A percentile compares a stretch with the other conserved stretches of the same genome.
Evolutionary conservation across 2,797 vertebrate genomes (phyloP).

Genomic region (Manis pentadactyla): DNA sequence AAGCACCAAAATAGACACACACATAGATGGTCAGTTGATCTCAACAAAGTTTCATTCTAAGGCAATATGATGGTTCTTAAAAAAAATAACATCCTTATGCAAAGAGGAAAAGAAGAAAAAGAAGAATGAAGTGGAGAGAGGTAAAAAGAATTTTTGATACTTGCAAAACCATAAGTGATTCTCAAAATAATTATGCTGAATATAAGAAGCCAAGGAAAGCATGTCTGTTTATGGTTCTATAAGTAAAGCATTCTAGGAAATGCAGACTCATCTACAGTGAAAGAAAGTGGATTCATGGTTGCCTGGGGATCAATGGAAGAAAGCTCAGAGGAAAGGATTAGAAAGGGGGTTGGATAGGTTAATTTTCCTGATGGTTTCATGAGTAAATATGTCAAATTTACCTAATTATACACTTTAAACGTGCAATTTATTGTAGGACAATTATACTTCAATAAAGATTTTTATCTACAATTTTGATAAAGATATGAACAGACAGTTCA

Average conservation of each 20-base stretch:
- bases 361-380: background rate
- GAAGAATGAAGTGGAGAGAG: background rate
- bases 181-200: background rate
- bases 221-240: background rate
- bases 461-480: background rate
- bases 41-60: background rate
- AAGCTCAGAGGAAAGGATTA: background rate
- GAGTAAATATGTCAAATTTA: background rate
- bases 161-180: background rate
- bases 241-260: background rate
- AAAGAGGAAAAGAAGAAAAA: background rate
- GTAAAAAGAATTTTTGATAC: background rate
- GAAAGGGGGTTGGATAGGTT: background rate
- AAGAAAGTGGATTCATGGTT: background rate
- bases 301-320: background rate
- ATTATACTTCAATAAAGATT: background rate
- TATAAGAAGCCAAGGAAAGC: background rate
- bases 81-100: background rate
- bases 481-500: background rate
- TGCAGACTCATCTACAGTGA: background rate
- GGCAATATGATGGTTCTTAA: background rate
- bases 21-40: background rate
- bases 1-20: background rate
- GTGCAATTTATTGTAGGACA: background rate
- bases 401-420: background rate